These are phyloP conservation scores for Drosophila sp. DNA, from an alignment of 1,140 invertebrate genomes.

Conservation along the genomic window DNA sequence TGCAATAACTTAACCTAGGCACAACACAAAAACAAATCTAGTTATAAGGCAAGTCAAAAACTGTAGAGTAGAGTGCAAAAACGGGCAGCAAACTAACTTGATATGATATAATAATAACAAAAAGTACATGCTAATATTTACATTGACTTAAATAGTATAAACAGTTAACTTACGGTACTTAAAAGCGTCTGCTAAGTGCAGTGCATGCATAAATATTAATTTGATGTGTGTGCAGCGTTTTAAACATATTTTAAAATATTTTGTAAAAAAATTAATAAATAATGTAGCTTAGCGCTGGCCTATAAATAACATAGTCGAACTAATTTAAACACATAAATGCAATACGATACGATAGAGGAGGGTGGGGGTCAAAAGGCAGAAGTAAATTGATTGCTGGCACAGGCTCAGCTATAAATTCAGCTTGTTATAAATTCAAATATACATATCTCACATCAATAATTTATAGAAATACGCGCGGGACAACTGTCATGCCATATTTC, in stretches of 20 bases:
- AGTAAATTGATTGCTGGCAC: slow-evolving; percentile 55
- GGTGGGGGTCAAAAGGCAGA: background rate
- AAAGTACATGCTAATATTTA: slow-evolving; percentile 10
- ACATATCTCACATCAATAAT: slow-evolving; percentile 81
- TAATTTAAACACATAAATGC: slow-evolving; percentile 41
- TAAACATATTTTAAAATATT: slow-evolving; percentile 32
- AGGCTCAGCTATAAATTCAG: slow-evolving; percentile 67
- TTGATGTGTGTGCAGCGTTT: slow-evolving; percentile 28
- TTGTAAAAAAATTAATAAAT: slow-evolving; percentile 63
- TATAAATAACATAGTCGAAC: slow-evolving; percentile 65
- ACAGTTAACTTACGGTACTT: slow-evolving; percentile 8
- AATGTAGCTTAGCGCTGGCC: slow-evolving; percentile 55
- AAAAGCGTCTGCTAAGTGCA: slow-evolving; percentile 17
- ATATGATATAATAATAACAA: background rate
- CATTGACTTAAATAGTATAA: slow-evolving; percentile 8
- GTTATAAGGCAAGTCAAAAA: background rate
- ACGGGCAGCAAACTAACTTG: slow-evolving; percentile 11
- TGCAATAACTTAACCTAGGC: slow-evolving; percentile 66
- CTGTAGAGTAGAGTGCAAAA: slow-evolving; percentile 25
- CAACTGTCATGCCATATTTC: slow-evolving; percentile 72
- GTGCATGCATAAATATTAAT: slow-evolving; percentile 48
- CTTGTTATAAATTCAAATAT: slow-evolving; percentile 76
- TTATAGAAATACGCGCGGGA: slow-evolving; percentile 79
- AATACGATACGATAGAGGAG: slow-evolving; percentile 10
- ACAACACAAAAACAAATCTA: slow-evolving; percentile 41